Evolutionary conservation across 2,797 vertebrate genomes (phyloP).

Genomic region (Macropus fuliginosus): DNA sequence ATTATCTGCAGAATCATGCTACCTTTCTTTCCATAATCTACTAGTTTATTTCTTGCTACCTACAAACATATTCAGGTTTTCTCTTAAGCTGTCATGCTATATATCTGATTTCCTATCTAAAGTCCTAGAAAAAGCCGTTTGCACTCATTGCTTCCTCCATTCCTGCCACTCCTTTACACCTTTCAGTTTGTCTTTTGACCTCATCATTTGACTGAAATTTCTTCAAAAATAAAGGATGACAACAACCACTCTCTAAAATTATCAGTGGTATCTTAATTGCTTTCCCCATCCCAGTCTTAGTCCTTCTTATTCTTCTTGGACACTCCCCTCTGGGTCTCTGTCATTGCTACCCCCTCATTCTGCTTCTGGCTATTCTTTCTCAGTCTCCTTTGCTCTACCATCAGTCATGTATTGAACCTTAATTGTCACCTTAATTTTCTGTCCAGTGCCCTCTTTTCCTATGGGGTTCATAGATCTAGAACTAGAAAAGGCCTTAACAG

Average conservation of each 20-base stretch:
- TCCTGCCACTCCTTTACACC: not conserved
- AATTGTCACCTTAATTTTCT: not conserved
- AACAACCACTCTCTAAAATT: not conserved
- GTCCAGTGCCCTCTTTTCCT: not conserved
- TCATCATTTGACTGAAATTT: not conserved
- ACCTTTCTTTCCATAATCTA: not conserved
- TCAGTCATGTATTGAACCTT: not conserved
- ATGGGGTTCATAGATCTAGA: not conserved
- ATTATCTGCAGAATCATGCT: not conserved
- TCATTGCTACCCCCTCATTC: not conserved
- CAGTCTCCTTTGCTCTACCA: not conserved
- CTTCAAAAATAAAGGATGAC: not conserved
- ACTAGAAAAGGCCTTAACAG: not conserved
- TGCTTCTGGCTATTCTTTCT: not conserved
- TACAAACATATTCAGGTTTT: not conserved
- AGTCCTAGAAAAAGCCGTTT: not conserved
- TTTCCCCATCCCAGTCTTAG: not conserved
- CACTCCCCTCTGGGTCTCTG: not conserved
- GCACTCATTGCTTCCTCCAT: not conserved
- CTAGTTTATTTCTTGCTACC: not conserved
- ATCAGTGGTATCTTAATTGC: not conserved
- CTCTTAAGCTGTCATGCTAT: not conserved
- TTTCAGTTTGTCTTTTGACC: not conserved
- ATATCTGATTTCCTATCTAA: not conserved
- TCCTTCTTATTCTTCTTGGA: not conserved